Conservation (phyloP, 2,888 invertebrate species). For the Synanthedon formicaeformis region DNA sequence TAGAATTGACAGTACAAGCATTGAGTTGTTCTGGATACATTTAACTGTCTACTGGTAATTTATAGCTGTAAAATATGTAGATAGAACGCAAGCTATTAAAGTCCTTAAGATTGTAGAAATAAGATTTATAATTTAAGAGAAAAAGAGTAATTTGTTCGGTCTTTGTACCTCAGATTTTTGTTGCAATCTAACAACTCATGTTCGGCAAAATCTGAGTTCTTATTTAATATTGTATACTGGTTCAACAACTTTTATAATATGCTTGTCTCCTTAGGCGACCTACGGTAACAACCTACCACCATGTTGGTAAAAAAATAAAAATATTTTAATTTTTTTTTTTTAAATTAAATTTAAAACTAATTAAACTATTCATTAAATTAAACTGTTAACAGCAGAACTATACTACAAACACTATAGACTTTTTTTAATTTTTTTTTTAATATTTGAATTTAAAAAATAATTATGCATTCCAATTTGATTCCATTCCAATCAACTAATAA, state of each 20-base stretch:
- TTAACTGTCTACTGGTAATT: conserved; percentile 12
- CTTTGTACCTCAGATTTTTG: not conserved
- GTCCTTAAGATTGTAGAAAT: not conserved
- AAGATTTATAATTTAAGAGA: not conserved
- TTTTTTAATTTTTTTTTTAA: no score
- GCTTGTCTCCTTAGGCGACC: no score
- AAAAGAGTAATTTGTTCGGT: not conserved
- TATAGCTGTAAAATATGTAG: conserved; percentile 3
- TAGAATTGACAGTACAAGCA: conserved; percentile 9
- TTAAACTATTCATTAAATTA: no score
- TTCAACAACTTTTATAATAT: not conserved
- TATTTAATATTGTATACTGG: not conserved
- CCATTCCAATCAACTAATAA: no score
- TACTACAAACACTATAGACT: no score
- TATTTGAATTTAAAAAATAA: no score
- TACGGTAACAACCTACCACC: no score
- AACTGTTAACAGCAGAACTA: no score
- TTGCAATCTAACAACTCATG: not conserved
- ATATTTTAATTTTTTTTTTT: no score
- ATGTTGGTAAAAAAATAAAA: no score
- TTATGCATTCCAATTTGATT: no score
- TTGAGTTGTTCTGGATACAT: conserved; percentile 19
- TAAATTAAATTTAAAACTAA: no score
- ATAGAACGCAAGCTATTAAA: not conserved
- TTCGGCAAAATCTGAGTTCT: not conserved